Evolutionary conservation across 2,797 vertebrate species (phyloP), one percentile per base, ranked within the genome.

Genomic region (Benthosema pterotum): DNA sequence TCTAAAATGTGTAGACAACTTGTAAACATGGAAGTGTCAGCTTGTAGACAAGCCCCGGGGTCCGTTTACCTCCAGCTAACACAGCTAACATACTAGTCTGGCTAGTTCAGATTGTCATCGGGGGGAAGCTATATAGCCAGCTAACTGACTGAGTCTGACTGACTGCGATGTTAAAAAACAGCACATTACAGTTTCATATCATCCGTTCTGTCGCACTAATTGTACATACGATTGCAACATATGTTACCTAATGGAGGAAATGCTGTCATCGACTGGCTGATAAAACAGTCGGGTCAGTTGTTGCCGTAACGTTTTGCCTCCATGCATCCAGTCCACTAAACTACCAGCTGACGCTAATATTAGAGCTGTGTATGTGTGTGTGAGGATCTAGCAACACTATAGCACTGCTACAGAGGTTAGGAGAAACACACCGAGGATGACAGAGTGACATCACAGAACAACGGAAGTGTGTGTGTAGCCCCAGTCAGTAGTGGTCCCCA

Each of bases 321-420:
- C n/a, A n/a, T 77, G 75, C 75, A 82, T 74, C 57, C 72, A 72
- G 57, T n/a, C n/a, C n/a, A n/a, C n/a, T n/a, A n/a, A n/a, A 12
- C 57, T 25, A 83, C 74, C 86, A 89, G 86, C 87, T 89, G 87
- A 88, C 74, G 84, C 85, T 83, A 84, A 73, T 25, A 58, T 57
- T 82, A 17, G 18, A 22, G 51, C 38, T 22, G 49, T 16, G 25
- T 22, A 18, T 16, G 16, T 25, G 16, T n/a, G n/a, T n/a, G n/a
- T n/a, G n/a, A n/a, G 53, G 16, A 42, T 28, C 45, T 58, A 82
- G 82, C 82, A n/a, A 51, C 32, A 38, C 56, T 60, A n/a, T n/a
- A 78, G 83, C 74, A n/a, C 63, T 63, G 77, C 83, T 86, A 8
- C 12, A 1, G 15, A 22, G 42, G 6, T 15, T 46, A 46, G 12